Evolutionary conservation across 2,113 vertebrate species (phyloP).

Genomic region (Hystrix cristata): DNA sequence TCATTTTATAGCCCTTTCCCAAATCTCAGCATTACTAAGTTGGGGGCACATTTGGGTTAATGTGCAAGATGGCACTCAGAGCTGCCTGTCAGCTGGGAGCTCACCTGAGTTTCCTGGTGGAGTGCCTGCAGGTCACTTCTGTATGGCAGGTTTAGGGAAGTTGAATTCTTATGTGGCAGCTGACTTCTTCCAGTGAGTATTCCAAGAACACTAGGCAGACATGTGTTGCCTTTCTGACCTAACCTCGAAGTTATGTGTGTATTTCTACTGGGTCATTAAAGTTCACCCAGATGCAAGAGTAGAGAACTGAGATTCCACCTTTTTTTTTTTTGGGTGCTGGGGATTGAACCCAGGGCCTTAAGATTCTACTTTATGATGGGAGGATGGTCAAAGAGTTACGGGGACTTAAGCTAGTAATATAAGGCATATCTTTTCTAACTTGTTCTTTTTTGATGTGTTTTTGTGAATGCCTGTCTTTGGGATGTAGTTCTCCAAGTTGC

Average conservation of each 20-base stretch:
- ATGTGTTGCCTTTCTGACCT: background rate
- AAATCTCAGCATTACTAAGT: background rate
- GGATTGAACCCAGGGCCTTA: no score
- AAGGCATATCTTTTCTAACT: constrained; percentile 12
- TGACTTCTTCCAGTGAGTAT: background rate
- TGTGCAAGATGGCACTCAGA: background rate
- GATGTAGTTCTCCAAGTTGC: constrained; percentile 91
- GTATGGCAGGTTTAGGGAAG: background rate
- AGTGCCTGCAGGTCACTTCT: background rate
- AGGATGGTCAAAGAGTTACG: background rate
- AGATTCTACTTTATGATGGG: background rate
- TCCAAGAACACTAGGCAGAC: background rate
- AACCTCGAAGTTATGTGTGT: background rate
- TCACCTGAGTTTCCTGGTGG: background rate
- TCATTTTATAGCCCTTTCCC: background rate
- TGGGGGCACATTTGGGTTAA: background rate
- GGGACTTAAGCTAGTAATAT: background rate
- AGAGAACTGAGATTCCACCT: background rate
- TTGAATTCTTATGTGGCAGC: background rate
- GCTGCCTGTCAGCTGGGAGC: background rate
- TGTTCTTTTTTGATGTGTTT: background rate
- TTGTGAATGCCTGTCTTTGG: constrained; percentile 33
- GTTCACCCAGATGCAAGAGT: background rate
- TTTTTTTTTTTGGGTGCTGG: no score
- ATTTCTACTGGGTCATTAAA: background rate